A percentile compares a stretch with the other conserved stretches of the same genome.
These are phyloP conservation scores for Trematocara macrostoma DNA, from an alignment of 2,113 vertebrate genomes.

Conservation along the genomic window DNA sequence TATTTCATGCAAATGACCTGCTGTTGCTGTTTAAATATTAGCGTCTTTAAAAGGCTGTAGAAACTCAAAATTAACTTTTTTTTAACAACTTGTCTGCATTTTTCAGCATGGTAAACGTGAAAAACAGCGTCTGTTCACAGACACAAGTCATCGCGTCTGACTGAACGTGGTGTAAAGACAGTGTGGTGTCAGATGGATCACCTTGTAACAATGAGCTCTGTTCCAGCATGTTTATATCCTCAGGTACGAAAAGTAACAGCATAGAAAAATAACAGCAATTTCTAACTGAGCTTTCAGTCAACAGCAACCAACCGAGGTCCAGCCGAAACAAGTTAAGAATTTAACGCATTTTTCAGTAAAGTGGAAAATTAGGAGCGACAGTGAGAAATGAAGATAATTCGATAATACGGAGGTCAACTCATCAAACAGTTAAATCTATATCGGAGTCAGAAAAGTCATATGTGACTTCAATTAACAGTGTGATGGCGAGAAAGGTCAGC, in stretches of 20 bases:
- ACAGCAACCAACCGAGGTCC: background rate
- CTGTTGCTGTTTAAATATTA: background rate
- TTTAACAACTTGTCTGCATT: background rate
- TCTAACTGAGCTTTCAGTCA: background rate
- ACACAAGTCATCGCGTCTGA: background rate
- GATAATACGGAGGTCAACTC: background rate
- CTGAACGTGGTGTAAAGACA: background rate
- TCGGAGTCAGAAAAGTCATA: background rate
- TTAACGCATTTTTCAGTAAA: background rate
- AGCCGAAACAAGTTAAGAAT: background rate
- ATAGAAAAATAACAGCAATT: background rate
- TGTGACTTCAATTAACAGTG: background rate
- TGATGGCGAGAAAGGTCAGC: background rate
- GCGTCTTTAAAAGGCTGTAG: background rate
- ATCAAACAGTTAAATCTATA: background rate
- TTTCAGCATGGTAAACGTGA: background rate
- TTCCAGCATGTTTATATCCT: conserved; percentile 77
- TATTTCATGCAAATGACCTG: background rate
- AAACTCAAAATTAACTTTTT: background rate
- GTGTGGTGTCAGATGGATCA: background rate
- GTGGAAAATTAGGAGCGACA: background rate
- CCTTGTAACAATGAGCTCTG: conserved; percentile 54
- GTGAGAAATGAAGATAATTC: background rate
- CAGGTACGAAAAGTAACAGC: conserved; percentile 78
- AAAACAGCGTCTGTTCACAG: background rate